Evolutionary conservation across 2,888 invertebrate species (phyloP), one percentile per base, ranked within the genome.

Genomic region (Anorthoa munda): DNA sequence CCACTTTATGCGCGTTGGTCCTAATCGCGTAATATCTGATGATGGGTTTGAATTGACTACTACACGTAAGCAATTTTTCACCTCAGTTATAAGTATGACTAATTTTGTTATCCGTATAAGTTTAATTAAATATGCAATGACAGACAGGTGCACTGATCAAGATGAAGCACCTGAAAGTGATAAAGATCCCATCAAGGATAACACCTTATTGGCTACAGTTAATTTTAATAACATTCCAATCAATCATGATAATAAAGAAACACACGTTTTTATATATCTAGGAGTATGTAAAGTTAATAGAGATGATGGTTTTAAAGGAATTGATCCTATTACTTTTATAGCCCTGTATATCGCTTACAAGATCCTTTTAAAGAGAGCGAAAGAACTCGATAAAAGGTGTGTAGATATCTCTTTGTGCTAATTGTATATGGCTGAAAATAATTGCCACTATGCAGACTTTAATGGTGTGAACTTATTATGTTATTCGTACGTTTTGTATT

Each of bases 131-230:
- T 26, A 39, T 31, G 23, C 46, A 48, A 48, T n/a, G 1, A 18
- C 17, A 13, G 31, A 60, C 81, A 81, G 81, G 70, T 81, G 73
- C 53, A 51, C 12, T 73, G 60, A 80, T 65, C 65, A 61, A 53
- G 48, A 69, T 56, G 15, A 64, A 65, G 21, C 39, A 53, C 26
- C 50, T 18, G 26, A 65, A 56, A 67, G 39, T 67, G 66, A 58
- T 67, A 60, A 65, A 75, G 53, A 68, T 66, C 13, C 45, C 21
- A 70, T 67, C 21, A 60, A 23, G 4, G 51, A 65, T 79, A 79
- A 53, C 31, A 39, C 31, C 13, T 59, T 59, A 56, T 21, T 13
- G 9, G 56, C 2, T 4, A 7, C 26, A 66, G 56, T 67, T 70
- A 51, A 64, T 64, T 70, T 56, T 31, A 58, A 51, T 55, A 56